Percentiles rank a stretch among this genome's conserved stretches.
Evolutionary conservation across 2,113 vertebrate genomes (phyloP).

Genomic region (Catharus minimus): DNA sequence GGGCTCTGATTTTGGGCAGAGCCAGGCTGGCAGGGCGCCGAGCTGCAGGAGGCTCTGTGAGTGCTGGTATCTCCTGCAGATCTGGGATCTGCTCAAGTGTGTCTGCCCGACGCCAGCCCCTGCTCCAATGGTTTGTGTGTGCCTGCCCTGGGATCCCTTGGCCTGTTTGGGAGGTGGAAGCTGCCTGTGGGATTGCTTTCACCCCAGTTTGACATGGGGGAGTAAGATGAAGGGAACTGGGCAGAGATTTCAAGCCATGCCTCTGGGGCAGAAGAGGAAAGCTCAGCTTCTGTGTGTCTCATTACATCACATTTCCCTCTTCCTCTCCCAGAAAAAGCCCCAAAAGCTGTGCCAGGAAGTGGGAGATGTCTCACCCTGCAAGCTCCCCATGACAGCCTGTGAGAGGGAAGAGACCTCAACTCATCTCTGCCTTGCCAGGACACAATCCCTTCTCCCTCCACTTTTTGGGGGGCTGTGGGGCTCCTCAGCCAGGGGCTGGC

Average conservation of each 20-base stretch:
- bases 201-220: accelerated
- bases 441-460: neutral
- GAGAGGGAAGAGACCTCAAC: neutral
- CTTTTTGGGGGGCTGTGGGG: neutral
- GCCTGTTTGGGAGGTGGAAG: accelerated
- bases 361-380: neutral
- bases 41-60: neutral
- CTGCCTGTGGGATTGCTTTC: neutral
- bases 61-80: neutral
- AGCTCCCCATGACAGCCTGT: neutral
- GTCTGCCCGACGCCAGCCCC: neutral
- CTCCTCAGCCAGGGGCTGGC: neutral
- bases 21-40: accelerated
- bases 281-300: accelerated
- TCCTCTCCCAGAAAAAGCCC: neutral
- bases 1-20: neutral
- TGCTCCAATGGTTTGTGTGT: neutral
- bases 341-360: neutral
- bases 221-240: neutral
- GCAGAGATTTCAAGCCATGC: neutral
- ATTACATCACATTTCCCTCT: neutral
- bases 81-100: slow-evolving; percentile 1
- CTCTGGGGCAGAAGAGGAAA: neutral
- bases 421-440: accelerated
- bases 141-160: neutral